Evolutionary conservation across 1,140 invertebrate species (phyloP).

Genomic region (Drosophila kurseongensis): DNA sequence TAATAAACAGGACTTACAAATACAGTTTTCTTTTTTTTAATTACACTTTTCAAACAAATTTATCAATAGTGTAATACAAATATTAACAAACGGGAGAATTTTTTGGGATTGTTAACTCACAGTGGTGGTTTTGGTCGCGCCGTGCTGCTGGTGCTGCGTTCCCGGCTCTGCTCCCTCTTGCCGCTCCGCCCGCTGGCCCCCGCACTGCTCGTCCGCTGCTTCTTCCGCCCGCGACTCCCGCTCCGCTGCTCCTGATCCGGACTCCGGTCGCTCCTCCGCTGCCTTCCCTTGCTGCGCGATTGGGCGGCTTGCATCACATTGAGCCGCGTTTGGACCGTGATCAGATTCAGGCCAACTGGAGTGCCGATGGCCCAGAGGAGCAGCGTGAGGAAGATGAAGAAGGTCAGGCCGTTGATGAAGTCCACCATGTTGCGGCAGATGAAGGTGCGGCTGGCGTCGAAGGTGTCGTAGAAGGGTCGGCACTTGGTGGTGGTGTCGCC

Average conservation of each 20-base stretch:
- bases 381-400: slow-evolving; percentile 84
- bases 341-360: slow-evolving; percentile 82
- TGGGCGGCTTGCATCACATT: slow-evolving; percentile 63
- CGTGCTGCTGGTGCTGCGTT: slow-evolving; percentile 71
- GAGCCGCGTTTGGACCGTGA: slow-evolving; percentile 69
- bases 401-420: slow-evolving; percentile 88
- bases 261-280: slow-evolving; percentile 44
- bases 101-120: slow-evolving; percentile 41
- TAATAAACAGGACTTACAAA: no score
- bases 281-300: slow-evolving; percentile 50
- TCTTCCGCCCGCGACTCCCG: slow-evolving; percentile 38
- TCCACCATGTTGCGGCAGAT: slow-evolving; percentile 90
- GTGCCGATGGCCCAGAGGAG: slow-evolving; percentile 84
- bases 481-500: slow-evolving; percentile 88
- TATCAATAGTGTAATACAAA: no score
- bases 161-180: slow-evolving; percentile 54
- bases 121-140: slow-evolving; percentile 55
- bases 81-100: no score
- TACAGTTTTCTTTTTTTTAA: no score
- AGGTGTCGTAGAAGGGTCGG: slow-evolving; percentile 89
- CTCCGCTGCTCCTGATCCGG: slow-evolving; percentile 43
- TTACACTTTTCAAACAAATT: no score
- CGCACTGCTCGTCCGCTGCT: slow-evolving; percentile 60
- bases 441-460: slow-evolving; percentile 87
- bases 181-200: slow-evolving; percentile 29